Base-by-base conservation (phyloP, 1,140 invertebrate species). In the Drosophila punjabiensis region DNA sequence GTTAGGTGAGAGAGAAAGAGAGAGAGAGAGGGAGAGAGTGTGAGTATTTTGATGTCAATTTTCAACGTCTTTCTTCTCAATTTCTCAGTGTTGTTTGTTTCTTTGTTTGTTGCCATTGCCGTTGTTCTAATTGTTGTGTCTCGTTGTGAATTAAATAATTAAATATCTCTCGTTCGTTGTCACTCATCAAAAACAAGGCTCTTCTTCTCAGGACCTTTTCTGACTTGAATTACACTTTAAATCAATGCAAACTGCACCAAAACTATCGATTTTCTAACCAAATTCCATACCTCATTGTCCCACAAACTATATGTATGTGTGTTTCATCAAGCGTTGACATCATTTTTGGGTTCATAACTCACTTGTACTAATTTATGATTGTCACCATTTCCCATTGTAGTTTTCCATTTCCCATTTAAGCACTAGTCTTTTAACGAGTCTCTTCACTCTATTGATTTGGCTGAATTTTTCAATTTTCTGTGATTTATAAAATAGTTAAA, bases 11-110 rank as follows among this genome's bases (percentile, higher is more conserved):
- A 69, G 47, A 30, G 5, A 50, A 14, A 28, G 13, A 45, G 45
- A 45, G 39, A 28, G 13, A 45, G 45, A 45, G 39, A 67, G 81
- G 56, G 41, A 67, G 41, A 48, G 45, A 58, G 63, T 84, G 85
- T 88, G 85, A 89, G 84, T 88, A 89, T 89, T 89, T 81, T 76
- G 66, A 65, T 69, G 69, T 81, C 66, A 33, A 73, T 43, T 60
- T 52, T 61, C 41, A 41, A 37, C 41, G 33, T 65, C 45, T 60
- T 77, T 41, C 52, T 77, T 41, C 52, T 41, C 35, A 30, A 60
- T 68, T 66, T 60, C 48, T 77, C 55, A 47, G 43, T 60, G 62
- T 58, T 48, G 24, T 30, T 62, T 28, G 9, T 67, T 66, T 35
- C 37, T 37, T 45, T 61, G 24, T 47, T 62, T 37, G 18, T 73